Evolutionary conservation across 2,797 vertebrate genomes (phyloP).

Genomic region (Manis crassicaudata): DNA sequence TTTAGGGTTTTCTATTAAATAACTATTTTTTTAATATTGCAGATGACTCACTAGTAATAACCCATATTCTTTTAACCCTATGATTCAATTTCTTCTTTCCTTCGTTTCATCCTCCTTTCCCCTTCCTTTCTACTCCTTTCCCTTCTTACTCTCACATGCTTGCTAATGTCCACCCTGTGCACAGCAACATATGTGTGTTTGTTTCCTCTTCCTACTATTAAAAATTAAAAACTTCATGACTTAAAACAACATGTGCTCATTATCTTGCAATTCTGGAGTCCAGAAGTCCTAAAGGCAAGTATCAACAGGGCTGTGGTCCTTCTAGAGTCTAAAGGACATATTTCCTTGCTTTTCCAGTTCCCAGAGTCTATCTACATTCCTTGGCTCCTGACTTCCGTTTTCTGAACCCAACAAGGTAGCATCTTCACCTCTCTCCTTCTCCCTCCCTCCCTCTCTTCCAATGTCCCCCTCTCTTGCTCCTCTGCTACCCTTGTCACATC

Average conservation of each 20-base stretch:
- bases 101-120: background rate
- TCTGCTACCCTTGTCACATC: background rate
- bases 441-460: too few species aligned
- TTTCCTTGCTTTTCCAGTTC: background rate
- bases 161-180: background rate
- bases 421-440: background rate
- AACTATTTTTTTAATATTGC: background rate
- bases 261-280: background rate
- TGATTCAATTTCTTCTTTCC: background rate
- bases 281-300: background rate
- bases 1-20: background rate
- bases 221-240: background rate
- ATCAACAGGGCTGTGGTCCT: background rate
- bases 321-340: background rate
- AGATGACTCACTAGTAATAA: background rate
- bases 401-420: background rate
- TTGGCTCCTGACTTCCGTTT: background rate
- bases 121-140: background rate
- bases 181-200: background rate
- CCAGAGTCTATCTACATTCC: background rate
- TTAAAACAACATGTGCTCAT: background rate
- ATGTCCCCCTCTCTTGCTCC: too few species aligned
- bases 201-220: background rate
- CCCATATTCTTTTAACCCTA: background rate
- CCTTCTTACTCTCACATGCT: background rate